Percentiles rank a stretch among this genome's conserved stretches.
Conservation (phyloP, 2,113 vertebrate genomes). For the Hippotragus niger region DNA sequence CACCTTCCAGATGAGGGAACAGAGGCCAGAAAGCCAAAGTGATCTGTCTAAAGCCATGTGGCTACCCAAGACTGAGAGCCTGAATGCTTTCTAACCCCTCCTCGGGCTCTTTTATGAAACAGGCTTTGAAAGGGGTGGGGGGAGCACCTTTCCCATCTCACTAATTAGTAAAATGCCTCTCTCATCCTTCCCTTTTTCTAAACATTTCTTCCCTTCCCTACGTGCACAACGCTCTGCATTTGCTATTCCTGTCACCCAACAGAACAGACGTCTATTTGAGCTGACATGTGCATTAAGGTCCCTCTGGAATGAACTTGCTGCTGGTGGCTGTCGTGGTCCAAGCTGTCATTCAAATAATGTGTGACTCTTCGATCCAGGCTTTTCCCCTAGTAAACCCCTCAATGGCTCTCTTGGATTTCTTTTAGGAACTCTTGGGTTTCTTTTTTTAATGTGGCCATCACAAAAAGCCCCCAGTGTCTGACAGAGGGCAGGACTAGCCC, state of each 20-base stretch:
- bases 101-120: background rate
- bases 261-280: background rate
- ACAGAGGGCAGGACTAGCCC: background rate
- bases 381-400: background rate
- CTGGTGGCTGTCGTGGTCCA: background rate
- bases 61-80: background rate
- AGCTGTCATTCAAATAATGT: background rate
- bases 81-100: background rate
- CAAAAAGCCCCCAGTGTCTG: background rate
- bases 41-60: background rate
- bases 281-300: background rate
- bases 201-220: background rate
- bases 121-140: background rate
- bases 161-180: background rate
- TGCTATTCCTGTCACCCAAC: background rate
- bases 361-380: background rate
- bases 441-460: background rate
- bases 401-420: background rate
- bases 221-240: background rate
- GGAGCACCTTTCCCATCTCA: background rate
- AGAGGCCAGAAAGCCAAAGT: conserved; percentile 21
- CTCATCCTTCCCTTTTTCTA: background rate
- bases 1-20: background rate
- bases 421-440: background rate
- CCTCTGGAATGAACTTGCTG: background rate